Evolutionary conservation across 2,797 vertebrate genomes (phyloP).

Genomic region (Enteromius anoplus): DNA sequence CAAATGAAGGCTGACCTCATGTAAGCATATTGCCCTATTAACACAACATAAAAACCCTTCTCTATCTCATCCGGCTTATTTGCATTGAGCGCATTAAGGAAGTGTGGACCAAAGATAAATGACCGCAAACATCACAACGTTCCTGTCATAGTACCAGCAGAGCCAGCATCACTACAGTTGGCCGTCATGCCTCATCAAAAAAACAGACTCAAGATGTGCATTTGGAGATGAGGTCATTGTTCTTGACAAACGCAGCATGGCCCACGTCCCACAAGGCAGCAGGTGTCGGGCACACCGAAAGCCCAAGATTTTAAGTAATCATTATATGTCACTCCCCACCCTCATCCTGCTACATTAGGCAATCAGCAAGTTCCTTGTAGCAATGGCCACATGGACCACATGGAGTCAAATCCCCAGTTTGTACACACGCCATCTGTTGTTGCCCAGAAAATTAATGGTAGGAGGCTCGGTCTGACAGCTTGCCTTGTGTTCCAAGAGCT

Average conservation of each 20-base stretch:
- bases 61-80: background rate
- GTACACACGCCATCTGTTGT: slow-evolving; percentile 69
- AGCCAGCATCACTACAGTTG: background rate
- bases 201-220: background rate
- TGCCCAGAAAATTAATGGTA: slow-evolving; percentile 55
- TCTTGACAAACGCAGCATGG: slow-evolving; percentile 10
- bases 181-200: background rate
- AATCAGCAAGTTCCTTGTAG: slow-evolving; percentile 62
- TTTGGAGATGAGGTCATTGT: slow-evolving; percentile 11
- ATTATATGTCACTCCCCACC: slow-evolving; percentile 58
- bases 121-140: background rate
- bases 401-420: slow-evolving; percentile 50
- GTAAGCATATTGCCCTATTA: background rate
- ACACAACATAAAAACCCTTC: background rate
- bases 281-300: slow-evolving; percentile 64
- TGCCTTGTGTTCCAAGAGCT: slow-evolving; percentile 33
- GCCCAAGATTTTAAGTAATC: slow-evolving; percentile 59
- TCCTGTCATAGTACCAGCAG: background rate
- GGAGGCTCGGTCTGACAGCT: slow-evolving; percentile 53
- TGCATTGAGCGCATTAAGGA: background rate
- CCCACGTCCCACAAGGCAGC: slow-evolving; percentile 47
- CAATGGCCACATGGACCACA: slow-evolving; percentile 56
- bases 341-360: slow-evolving; percentile 44
- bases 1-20: background rate
- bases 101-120: slow-evolving; percentile 18